Conservation (phyloP, 2,797 vertebrate species). For the Malurus splendens region DNA sequence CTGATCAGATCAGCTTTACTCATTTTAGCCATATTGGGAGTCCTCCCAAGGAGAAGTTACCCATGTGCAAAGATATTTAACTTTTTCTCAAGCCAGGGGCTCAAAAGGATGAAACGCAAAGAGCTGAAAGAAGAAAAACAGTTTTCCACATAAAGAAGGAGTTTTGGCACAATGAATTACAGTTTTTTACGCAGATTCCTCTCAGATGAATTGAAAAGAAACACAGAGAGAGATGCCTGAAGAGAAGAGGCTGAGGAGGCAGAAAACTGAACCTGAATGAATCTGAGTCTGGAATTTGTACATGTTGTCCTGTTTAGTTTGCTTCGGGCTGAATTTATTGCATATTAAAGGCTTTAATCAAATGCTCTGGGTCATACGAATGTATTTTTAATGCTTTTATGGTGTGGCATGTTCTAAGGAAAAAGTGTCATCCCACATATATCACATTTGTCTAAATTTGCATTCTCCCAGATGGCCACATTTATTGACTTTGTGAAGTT, state of each 20-base stretch:
- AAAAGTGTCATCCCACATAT: conserved; percentile 29
- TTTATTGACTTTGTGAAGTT: conserved; percentile 36
- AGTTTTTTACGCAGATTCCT: not conserved
- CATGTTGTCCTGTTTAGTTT: not conserved
- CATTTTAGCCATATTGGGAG: not conserved
- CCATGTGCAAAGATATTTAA: not conserved
- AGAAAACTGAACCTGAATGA: conserved; percentile 22
- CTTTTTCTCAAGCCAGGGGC: not conserved
- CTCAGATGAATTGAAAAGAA: not conserved
- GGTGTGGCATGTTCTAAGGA: conserved; percentile 35
- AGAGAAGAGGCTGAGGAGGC: not conserved
- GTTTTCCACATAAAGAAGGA: not conserved
- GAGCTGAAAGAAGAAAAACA: not conserved
- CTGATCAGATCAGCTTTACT: not conserved
- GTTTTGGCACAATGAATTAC: not conserved
- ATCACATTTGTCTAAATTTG: conserved; percentile 40
- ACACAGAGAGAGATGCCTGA: not conserved
- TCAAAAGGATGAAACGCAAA: not conserved
- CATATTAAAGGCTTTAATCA: conserved; percentile 43
- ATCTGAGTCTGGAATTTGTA: not conserved
- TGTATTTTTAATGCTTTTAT: conserved; percentile 32
- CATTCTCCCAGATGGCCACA: conserved; percentile 26
- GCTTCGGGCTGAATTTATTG: conserved; percentile 28
- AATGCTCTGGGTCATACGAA: conserved; percentile 13
- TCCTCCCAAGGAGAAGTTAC: not conserved